Conservation (phyloP, 2,797 vertebrate genomes). For the Petrocephalus sullivani region DNA sequence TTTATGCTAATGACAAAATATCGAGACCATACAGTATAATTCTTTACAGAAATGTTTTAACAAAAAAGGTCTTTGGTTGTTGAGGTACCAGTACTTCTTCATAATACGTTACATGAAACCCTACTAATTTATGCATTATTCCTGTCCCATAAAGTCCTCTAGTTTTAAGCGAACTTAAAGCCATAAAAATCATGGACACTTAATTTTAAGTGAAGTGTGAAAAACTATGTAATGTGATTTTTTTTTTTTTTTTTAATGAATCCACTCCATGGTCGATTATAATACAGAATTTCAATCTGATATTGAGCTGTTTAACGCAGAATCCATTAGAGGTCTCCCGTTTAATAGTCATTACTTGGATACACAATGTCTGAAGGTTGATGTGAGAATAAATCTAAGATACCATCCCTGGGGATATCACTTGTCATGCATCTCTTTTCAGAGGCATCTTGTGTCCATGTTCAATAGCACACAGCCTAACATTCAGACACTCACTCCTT, state of each 20-base stretch:
- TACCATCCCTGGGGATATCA: not conserved
- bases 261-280: not conserved
- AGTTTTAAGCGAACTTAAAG: not conserved
- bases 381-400: not conserved
- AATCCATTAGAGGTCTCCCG: not conserved
- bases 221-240: not conserved
- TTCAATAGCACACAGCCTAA: not conserved
- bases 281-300: not conserved
- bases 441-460: not conserved
- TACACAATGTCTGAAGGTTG: not conserved
- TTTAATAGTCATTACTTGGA: not conserved
- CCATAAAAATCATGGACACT: not conserved
- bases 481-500: not conserved
- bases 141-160: not conserved
- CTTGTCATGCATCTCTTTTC: not conserved
- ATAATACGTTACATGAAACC: not conserved
- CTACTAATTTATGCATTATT: not conserved
- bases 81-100: not conserved
- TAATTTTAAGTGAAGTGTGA: not conserved
- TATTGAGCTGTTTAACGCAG: not conserved
- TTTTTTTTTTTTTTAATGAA: not conserved
- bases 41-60: not conserved
- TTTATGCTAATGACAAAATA: constrained; percentile 6
- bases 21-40: not conserved
- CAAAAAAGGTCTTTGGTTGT: not conserved